These are phyloP conservation scores for Craterocephalus amniculus DNA, from an alignment of 2,797 vertebrate species.

Conservation along the genomic window DNA sequence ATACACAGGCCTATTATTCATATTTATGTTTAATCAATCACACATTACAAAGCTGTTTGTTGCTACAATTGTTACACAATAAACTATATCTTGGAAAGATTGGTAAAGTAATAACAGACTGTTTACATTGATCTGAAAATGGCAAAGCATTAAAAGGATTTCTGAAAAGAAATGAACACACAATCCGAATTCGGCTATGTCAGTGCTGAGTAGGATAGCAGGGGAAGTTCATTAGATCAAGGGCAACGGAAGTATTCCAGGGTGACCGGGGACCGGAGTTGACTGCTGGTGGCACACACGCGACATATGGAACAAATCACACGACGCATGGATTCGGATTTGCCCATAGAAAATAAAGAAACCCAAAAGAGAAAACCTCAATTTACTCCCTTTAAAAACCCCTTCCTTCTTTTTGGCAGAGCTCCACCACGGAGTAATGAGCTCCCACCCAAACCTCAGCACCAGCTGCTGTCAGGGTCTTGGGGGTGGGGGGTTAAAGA, in stretches of 20 bases:
- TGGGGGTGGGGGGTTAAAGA: slow-evolving; percentile 74
- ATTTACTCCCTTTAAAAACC: slow-evolving; percentile 78
- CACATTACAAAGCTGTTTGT: background rate
- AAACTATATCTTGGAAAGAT: background rate
- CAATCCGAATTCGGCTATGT: slow-evolving; percentile 24
- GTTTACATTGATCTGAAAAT: background rate
- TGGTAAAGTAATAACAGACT: too few species aligned
- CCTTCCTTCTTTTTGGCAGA: slow-evolving; percentile 70
- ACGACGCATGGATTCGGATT: slow-evolving; percentile 68
- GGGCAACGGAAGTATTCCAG: slow-evolving; percentile 67
- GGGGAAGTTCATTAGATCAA: slow-evolving; percentile 53
- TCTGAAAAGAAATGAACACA: background rate
- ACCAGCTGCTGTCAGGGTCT: slow-evolving; percentile 80
- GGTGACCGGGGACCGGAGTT: slow-evolving; percentile 41
- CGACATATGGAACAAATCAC: slow-evolving; percentile 81
- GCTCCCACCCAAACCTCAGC: slow-evolving; percentile 79
- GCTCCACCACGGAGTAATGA: slow-evolving; percentile 78
- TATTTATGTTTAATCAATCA: background rate
- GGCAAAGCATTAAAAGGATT: background rate
- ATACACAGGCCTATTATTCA: background rate
- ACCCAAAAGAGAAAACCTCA: slow-evolving; percentile 81
- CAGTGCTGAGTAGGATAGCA: slow-evolving; percentile 18
- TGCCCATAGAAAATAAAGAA: slow-evolving; percentile 77
- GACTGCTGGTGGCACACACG: slow-evolving; percentile 71
- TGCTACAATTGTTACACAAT: background rate